Evolutionary conservation across 2,888 invertebrate genomes (phyloP), one percentile per base, ranked within the genome.

Genomic region (Tipula lateralis): DNA sequence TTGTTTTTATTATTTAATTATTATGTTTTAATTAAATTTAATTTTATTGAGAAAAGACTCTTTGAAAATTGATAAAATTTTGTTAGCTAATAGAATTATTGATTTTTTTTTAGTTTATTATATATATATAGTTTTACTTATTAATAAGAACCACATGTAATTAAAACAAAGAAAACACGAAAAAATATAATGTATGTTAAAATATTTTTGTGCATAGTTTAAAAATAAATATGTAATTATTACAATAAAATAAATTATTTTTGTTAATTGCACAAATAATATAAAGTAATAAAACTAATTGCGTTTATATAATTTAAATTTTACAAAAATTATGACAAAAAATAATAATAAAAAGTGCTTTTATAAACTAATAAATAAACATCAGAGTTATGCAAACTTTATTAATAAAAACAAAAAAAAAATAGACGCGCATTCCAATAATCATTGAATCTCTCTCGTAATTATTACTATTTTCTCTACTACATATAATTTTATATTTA

Each of bases 31-130:
- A 5, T 50, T 50, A 50, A 50, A 50, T 16, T 3, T 66, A 66
- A 66, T 66, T 19, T 66, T 66, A 66, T 66, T 66, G 66, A 66
- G 66, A 66, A 66, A 66, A 66, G 66, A 66, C 66, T 66, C 66
- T 50, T 39, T 13, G n/a, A n/a, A 44, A 66, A 66, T 24, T 24
- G 9, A 24, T 3, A 66, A 66, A 24, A 66, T 9, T 24, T 66
- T 66, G n/a, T 66, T 66, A 66, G 66, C 24, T 66, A 66, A 66
- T 66, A 66, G 24, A 66, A 66, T 66, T 66, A 66, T 66, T 24
- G 24, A 66, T 66, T 24, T 66, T 39, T 39, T 66, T 66, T 66
- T 66, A 66, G 66, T 66, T 66, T 66, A 50, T 50, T 36, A 44
- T 44, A 32, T 32, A 32, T 32, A 32, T 5, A 44, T 44, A 44